phyloP scores from a whole-genome alignment of 2,113 vertebrate genomes.

The Cisticola juncidis region DNA sequence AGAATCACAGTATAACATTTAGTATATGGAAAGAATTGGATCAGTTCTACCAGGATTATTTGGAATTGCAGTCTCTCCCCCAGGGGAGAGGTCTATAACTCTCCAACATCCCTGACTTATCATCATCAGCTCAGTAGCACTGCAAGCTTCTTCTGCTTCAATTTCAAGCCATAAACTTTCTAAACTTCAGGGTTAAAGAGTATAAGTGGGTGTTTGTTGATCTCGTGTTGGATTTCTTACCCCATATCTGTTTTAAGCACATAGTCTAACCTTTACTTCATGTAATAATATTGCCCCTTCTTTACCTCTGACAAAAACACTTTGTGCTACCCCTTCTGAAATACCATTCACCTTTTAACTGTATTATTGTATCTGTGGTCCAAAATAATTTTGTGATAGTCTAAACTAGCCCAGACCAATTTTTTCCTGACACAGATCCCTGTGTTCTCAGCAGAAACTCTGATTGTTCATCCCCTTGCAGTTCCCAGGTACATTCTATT shows the following conservation, averaged over 20 bases:
- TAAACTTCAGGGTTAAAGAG: neutral
- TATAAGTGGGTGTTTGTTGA: rapidly evolving
- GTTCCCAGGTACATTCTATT: neutral
- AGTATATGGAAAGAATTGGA: neutral
- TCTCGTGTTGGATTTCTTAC: neutral
- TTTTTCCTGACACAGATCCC: neutral
- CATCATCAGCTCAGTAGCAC: neutral
- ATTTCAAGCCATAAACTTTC: neutral
- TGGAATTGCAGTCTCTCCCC: neutral
- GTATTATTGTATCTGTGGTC: neutral
- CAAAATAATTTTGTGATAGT: neutral
- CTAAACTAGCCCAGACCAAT: neutral
- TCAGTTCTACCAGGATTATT: neutral
- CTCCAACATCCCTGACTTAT: neutral
- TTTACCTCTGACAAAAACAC: neutral
- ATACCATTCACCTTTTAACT: neutral
- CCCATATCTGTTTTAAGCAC: neutral
- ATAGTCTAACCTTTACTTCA: neutral
- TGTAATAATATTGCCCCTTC: neutral
- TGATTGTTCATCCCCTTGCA: neutral
- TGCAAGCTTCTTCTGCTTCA: neutral
- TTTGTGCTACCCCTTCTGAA: neutral
- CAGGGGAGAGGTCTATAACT: neutral
- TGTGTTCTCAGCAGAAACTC: neutral
- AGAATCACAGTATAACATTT: neutral